phyloP scores from a whole-genome alignment of 1,140 invertebrate species.

The Magallana ariakensis region DNA sequence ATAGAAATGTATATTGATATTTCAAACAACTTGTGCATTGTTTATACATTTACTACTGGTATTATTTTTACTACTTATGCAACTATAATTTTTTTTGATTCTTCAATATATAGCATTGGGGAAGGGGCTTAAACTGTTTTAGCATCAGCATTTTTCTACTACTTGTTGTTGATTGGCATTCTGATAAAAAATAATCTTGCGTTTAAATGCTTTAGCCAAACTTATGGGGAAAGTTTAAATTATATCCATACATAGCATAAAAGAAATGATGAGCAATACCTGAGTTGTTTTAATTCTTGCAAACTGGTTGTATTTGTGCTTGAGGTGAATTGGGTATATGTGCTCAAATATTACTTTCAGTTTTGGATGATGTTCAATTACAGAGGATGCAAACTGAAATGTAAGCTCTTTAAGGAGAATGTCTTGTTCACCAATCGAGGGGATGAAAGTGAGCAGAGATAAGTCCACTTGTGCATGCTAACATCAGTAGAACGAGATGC shows the following conservation, averaged over 20 bases:
- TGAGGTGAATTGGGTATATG: constrained; percentile 38
- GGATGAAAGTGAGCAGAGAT: constrained; percentile 37
- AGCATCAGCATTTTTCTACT: too few relatives aligned
- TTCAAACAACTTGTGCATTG: too few relatives aligned
- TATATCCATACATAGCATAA: background rate
- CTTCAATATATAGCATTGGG: too few relatives aligned
- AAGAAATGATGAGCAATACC: constrained; percentile 31
- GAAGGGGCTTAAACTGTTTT: too few relatives aligned
- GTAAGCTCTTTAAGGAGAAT: constrained; percentile 42
- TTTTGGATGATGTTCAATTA: constrained; percentile 34
- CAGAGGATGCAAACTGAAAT: constrained; percentile 31
- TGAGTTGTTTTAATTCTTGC: constrained; percentile 47
- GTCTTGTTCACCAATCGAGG: constrained; percentile 38
- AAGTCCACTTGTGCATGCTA: background rate
- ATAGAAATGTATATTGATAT: too few relatives aligned
- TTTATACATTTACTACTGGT: too few relatives aligned
- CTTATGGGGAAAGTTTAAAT: background rate
- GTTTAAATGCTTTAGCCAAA: background rate
- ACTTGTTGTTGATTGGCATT: too few relatives aligned
- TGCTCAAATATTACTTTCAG: background rate
- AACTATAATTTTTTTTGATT: too few relatives aligned
- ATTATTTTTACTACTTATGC: too few relatives aligned
- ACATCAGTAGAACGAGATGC: background rate
- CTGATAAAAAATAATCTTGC: background rate
- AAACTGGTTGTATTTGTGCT: constrained; percentile 41